Percentiles rank a stretch among this genome's conserved stretches.
phyloP scores from a whole-genome alignment of 2,888 invertebrate species.

The Elmis aenea region DNA sequence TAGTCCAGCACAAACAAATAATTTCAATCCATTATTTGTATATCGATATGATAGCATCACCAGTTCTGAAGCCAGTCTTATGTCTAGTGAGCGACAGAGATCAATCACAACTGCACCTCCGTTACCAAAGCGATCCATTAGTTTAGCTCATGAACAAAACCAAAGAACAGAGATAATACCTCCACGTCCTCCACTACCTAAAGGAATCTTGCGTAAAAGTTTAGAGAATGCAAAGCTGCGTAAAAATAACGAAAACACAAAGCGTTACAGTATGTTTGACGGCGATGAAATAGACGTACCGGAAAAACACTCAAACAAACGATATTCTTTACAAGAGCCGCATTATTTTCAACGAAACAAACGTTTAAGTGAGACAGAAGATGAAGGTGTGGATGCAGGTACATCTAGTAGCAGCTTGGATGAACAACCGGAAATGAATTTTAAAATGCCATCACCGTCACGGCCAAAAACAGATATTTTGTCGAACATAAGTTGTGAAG shows the following conservation, averaged over 20 bases:
- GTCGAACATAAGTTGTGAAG: slow-evolving; percentile 55
- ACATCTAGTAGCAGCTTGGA: slow-evolving; percentile 55
- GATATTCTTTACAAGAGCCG: slow-evolving; percentile 72
- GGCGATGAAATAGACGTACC: slow-evolving; percentile 52
- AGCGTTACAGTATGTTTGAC: slow-evolving; percentile 79
- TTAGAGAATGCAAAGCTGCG: slow-evolving; percentile 52
- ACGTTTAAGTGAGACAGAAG: slow-evolving; percentile 49
- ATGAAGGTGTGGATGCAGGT: slow-evolving; percentile 56
- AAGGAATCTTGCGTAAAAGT: slow-evolving; percentile 66
- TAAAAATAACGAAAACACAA: slow-evolving; percentile 50
- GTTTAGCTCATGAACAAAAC: slow-evolving; percentile 52
- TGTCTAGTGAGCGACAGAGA: slow-evolving; percentile 52
- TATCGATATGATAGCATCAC: slow-evolving; percentile 76
- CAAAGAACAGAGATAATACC: slow-evolving; percentile 52
- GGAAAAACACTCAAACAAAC: slow-evolving; percentile 52
- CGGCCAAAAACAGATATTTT: slow-evolving; percentile 39
- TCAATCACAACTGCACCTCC: slow-evolving; percentile 48
- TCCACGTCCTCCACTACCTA: slow-evolving; percentile 67
- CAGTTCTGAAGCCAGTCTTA: slow-evolving; percentile 68
- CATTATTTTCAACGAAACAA: slow-evolving; percentile 49
- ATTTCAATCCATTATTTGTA: slow-evolving; percentile 69
- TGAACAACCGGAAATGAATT: slow-evolving; percentile 48
- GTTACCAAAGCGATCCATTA: slow-evolving; percentile 65
- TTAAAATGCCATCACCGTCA: slow-evolving; percentile 46
- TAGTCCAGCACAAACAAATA: slow-evolving; percentile 57